These are phyloP conservation scores for Labeo rohita DNA, from an alignment of 2,113 vertebrate genomes.

Conservation along the genomic window DNA sequence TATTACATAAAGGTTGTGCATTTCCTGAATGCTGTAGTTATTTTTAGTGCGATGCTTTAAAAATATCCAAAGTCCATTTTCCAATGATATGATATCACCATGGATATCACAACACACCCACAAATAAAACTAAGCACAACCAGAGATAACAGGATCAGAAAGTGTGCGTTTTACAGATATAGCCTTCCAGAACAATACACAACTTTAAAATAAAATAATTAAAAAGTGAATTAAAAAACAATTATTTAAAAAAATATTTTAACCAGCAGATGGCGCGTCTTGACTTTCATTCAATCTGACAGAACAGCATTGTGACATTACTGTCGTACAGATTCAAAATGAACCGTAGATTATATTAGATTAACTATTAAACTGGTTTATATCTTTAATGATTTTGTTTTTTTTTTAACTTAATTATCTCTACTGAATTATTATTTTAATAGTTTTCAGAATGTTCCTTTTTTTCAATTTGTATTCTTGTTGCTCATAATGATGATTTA, in stretches of 20 bases:
- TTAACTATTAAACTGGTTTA: background rate
- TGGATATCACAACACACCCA: conserved; percentile 15
- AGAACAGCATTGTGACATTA: background rate
- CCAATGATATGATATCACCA: background rate
- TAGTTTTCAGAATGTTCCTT: background rate
- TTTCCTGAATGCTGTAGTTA: conserved; percentile 12
- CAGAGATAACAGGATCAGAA: background rate
- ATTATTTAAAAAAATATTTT: background rate
- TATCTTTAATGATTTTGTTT: background rate
- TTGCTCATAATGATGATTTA: background rate
- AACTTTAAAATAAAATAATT: background rate
- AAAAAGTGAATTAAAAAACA: background rate
- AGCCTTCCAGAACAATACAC: background rate
- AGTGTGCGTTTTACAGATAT: no score
- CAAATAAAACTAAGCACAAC: background rate
- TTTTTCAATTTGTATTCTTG: background rate
- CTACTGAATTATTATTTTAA: background rate
- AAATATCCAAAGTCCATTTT: conserved; percentile 18
- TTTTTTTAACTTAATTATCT: background rate
- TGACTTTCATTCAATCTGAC: background rate
- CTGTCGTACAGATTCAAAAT: background rate
- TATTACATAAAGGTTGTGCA: background rate
- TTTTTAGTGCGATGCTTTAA: background rate
- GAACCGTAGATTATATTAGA: background rate
- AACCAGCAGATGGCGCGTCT: conserved; percentile 23